Evolutionary conservation across 2,888 invertebrate species (phyloP).

Genomic region (Drosophila mayaguana): DNA sequence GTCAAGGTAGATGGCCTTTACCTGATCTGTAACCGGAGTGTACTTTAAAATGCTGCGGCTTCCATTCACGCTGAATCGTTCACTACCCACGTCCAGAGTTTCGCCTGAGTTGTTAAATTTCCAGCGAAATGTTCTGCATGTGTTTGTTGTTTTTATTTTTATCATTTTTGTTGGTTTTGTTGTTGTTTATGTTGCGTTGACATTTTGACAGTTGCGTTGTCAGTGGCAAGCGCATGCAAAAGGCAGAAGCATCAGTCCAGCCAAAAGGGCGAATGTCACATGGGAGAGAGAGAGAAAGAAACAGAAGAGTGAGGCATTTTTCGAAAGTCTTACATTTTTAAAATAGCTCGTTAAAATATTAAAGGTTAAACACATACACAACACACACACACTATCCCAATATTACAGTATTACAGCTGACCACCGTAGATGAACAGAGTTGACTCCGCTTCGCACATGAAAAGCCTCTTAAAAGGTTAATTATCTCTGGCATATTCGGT

Average conservation of each 20-base stretch:
- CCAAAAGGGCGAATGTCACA: slow-evolving; percentile 15
- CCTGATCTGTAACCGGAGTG: slow-evolving; percentile 88
- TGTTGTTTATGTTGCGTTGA: slow-evolving; percentile 70
- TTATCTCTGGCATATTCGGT: slow-evolving; percentile 76
- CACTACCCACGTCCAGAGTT: slow-evolving; percentile 92
- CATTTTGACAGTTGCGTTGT: slow-evolving; percentile 74
- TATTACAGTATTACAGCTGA: slow-evolving; percentile 2
- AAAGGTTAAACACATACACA: slow-evolving; percentile 67
- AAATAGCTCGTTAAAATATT: slow-evolving; percentile 80
- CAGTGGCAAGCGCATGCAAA: slow-evolving; percentile 43
- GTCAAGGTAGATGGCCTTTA: slow-evolving; percentile 55
- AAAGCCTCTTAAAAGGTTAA: slow-evolving; percentile 73
- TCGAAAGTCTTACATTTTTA: slow-evolving; percentile 79
- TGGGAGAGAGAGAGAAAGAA: neutral
- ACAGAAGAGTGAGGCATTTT: slow-evolving; percentile 64
- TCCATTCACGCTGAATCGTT: slow-evolving; percentile 92
- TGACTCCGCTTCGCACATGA: slow-evolving; percentile 11
- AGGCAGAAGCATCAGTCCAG: slow-evolving; percentile 56
- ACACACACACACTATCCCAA: slow-evolving; percentile 8
- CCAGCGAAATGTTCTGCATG: slow-evolving; percentile 92
- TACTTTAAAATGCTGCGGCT: slow-evolving; percentile 89
- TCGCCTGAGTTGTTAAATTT: slow-evolving; percentile 97
- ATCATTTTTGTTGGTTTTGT: neutral
- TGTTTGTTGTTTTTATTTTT: slow-evolving; percentile 28
- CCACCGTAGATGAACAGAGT: slow-evolving; percentile 27